phyloP scores from a whole-genome alignment of 2,797 vertebrate genomes.

The Spea hammondii region DNA sequence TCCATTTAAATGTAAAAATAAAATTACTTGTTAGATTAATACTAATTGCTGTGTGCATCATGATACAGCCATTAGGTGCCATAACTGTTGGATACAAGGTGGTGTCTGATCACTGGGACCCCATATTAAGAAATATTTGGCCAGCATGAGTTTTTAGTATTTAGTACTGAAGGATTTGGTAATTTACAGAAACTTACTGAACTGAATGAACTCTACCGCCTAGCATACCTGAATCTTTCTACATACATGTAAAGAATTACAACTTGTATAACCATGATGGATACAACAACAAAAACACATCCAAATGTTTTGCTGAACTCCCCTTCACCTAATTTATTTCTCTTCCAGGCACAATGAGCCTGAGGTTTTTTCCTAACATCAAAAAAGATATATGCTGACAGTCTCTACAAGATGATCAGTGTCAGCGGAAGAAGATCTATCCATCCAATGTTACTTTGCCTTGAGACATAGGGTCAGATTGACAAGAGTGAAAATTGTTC shows the following conservation, averaged over 20 bases:
- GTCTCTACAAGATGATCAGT: slow-evolving; percentile 57
- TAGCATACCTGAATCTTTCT: too few relatives aligned
- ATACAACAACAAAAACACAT: neutral
- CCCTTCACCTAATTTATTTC: neutral
- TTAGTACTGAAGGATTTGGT: too few relatives aligned
- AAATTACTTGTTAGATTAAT: too few relatives aligned
- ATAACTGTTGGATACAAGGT: too few relatives aligned
- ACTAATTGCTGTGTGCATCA: too few relatives aligned
- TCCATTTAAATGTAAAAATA: too few relatives aligned
- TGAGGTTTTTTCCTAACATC: slow-evolving; percentile 7
- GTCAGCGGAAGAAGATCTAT: slow-evolving; percentile 61
- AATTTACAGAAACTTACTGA: too few relatives aligned
- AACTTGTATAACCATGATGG: neutral
- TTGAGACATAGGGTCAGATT: slow-evolving; percentile 62
- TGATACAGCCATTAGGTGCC: too few relatives aligned
- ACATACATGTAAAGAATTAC: neutral
- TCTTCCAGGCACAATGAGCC: slow-evolving; percentile 1
- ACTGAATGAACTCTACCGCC: too few relatives aligned
- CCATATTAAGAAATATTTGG: too few relatives aligned
- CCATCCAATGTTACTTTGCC: slow-evolving; percentile 70
- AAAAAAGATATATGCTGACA: slow-evolving; percentile 72
- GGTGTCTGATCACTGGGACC: too few relatives aligned
- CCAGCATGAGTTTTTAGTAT: too few relatives aligned
- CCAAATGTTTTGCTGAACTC: neutral
- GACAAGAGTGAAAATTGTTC: slow-evolving; percentile 61